Evolutionary conservation across 1,140 invertebrate genomes (phyloP).

Genomic region (Mycetomoellerius zeteki): DNA sequence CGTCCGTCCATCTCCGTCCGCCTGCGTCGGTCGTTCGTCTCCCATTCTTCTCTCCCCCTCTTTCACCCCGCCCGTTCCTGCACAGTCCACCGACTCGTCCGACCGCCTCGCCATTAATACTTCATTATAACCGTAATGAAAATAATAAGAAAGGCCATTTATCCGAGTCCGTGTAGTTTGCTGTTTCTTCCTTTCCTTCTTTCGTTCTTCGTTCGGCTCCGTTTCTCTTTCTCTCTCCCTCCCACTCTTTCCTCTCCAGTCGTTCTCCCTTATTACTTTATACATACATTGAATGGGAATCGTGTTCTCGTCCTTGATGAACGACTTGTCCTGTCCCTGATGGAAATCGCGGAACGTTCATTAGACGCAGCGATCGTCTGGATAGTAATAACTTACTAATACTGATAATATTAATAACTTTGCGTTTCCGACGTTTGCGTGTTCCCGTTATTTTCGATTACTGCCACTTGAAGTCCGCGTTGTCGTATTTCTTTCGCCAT

Average conservation of each 20-base stretch:
- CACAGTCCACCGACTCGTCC: slow-evolving; percentile 23
- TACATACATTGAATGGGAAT: slow-evolving; percentile 63
- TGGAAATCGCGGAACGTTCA: slow-evolving; percentile 51
- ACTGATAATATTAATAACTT: slow-evolving; percentile 62
- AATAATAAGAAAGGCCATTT: slow-evolving; percentile 86
- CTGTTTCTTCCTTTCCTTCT: slow-evolving; percentile 53
- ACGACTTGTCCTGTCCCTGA: slow-evolving; percentile 59
- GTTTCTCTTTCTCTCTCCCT: background rate
- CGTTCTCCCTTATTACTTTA: slow-evolving; percentile 59
- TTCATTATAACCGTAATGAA: slow-evolving; percentile 86
- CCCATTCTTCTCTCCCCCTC: slow-evolving; percentile 54
- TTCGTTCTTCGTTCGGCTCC: slow-evolving; percentile 8
- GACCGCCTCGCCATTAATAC: slow-evolving; percentile 79
- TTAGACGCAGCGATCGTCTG: slow-evolving; percentile 50
- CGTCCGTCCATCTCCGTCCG: slow-evolving; percentile 80
- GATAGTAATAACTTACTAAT: slow-evolving; percentile 60
- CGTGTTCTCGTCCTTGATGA: slow-evolving; percentile 53
- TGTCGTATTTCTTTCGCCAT: background rate
- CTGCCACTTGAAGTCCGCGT: background rate
- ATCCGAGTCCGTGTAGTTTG: slow-evolving; percentile 75
- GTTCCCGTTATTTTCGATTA: slow-evolving; percentile 33
- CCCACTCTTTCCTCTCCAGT: background rate
- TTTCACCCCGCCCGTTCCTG: slow-evolving; percentile 22
- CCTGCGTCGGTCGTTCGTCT: slow-evolving; percentile 64
- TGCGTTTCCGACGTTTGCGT: background rate